These are phyloP conservation scores for Drosophila testacea DNA, from an alignment of 2,888 invertebrate genomes.

Conservation along the genomic window DNA sequence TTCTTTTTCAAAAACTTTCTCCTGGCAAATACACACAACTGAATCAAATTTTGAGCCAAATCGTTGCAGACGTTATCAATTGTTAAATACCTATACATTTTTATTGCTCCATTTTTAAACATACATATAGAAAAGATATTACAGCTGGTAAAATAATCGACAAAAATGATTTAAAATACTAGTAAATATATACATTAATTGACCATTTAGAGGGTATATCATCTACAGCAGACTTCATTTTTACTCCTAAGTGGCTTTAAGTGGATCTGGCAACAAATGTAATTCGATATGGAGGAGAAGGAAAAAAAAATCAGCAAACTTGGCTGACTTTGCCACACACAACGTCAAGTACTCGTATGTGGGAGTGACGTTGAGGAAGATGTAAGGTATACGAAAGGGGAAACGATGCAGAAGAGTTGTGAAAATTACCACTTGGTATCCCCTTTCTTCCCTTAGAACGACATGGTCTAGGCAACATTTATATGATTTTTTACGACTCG, in stretches of 20 bases:
- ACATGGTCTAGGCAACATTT: slow-evolving; percentile 45
- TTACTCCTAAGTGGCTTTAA: slow-evolving; percentile 38
- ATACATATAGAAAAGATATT: too few species aligned
- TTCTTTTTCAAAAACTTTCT: too few species aligned
- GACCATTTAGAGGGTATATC: not conserved
- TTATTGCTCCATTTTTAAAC: too few species aligned
- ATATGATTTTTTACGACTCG: slow-evolving; percentile 65
- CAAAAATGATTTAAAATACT: not conserved
- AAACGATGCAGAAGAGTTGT: slow-evolving; percentile 4
- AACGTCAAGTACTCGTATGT: slow-evolving; percentile 12
- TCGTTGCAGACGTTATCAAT: too few species aligned
- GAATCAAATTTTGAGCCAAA: too few species aligned
- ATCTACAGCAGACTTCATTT: slow-evolving; percentile 3
- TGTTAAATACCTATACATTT: too few species aligned
- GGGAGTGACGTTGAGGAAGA: slow-evolving; percentile 14
- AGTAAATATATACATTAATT: not conserved
- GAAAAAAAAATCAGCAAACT: slow-evolving; percentile 17
- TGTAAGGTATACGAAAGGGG: not conserved
- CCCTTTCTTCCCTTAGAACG: not conserved
- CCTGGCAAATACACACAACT: too few species aligned
- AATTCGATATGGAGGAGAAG: slow-evolving; percentile 53
- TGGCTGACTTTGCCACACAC: slow-evolving; percentile 48
- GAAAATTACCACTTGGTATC: slow-evolving; percentile 2
- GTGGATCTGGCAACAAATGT: slow-evolving; percentile 33
- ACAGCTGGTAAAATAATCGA: too few species aligned